Percentiles rank a stretch among this genome's conserved stretches.
Conservation (phyloP, 2,113 vertebrate genomes). For the Trogon melanurus region DNA sequence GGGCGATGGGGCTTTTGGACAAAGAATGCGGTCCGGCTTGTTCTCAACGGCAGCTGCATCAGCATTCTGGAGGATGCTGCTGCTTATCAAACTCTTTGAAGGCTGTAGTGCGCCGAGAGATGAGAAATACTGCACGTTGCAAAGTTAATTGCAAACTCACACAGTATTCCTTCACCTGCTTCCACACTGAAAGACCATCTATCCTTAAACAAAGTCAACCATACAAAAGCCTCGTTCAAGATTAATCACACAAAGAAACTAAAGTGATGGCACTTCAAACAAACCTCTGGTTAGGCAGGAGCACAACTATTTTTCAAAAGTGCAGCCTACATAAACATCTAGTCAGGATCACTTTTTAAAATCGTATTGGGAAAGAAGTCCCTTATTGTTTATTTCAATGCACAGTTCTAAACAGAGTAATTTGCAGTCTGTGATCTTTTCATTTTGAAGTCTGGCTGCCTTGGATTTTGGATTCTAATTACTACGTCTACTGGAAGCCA, state of each 20-base stretch:
- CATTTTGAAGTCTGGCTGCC: neutral
- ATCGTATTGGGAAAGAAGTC: neutral
- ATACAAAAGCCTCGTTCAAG: neutral
- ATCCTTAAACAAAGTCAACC: neutral
- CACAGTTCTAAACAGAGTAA: neutral
- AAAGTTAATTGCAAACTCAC: neutral
- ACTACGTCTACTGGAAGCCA: neutral
- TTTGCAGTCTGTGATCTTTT: neutral
- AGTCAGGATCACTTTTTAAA: neutral
- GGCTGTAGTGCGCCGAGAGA: neutral
- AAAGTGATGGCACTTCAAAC: neutral
- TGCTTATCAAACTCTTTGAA: neutral
- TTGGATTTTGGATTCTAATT: conserved; percentile 27
- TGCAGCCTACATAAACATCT: neutral
- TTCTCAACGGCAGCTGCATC: neutral
- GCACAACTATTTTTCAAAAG: neutral
- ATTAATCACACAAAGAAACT: neutral
- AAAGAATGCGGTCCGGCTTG: neutral
- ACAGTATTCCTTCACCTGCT: neutral
- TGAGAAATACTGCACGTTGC: neutral
- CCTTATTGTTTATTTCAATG: neutral
- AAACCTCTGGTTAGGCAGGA: neutral
- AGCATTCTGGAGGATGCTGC: neutral
- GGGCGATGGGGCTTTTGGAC: neutral
- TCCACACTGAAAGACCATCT: neutral